Conservation (phyloP, 2,797 vertebrate species). For the Borostomias antarcticus region DNA sequence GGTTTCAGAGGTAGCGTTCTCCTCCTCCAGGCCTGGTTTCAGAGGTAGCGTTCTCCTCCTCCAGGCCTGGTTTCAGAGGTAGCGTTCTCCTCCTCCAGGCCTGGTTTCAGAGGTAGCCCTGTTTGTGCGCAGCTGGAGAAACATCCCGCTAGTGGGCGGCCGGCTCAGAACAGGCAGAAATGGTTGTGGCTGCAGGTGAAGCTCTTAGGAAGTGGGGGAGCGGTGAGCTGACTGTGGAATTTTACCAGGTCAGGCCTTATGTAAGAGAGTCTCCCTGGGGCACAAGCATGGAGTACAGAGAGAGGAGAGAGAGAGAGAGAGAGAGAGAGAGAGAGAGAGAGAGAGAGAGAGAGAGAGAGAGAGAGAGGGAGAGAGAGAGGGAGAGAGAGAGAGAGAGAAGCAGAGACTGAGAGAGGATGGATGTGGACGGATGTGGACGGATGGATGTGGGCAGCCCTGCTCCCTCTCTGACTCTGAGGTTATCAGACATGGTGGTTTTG, state of each 20-base stretch:
- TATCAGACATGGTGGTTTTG: too few species aligned
- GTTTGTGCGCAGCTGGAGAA: slow-evolving; percentile 70
- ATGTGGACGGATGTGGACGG: neutral
- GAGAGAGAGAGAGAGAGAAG: slow-evolving; percentile 23
- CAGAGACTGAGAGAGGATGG: slow-evolving; percentile 16
- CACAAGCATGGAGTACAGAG: neutral
- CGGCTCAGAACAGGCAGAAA: slow-evolving; percentile 64
- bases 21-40: neutral
- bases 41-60: slow-evolving; percentile 30
- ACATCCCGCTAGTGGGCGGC: slow-evolving; percentile 67
- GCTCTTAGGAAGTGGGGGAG: slow-evolving; percentile 47
- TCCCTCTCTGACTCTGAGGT: too few species aligned
- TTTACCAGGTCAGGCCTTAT: slow-evolving; percentile 69
- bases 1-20: slow-evolving; percentile 27
- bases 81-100: slow-evolving; percentile 33
- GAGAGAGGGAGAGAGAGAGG: slow-evolving; percentile 23
- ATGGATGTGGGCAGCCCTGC: neutral
- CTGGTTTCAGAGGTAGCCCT: slow-evolving; percentile 58
- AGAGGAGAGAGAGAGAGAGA: neutral
- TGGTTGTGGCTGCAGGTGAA: slow-evolving; percentile 57
- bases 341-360: slow-evolving; percentile 15
- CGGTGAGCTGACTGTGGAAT: slow-evolving; percentile 56
- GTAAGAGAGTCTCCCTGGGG: slow-evolving; percentile 55
- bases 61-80: slow-evolving; percentile 49
- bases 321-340: neutral